phyloP scores from a whole-genome alignment of 2,797 vertebrate species.

The Cossypha niveicapilla region DNA sequence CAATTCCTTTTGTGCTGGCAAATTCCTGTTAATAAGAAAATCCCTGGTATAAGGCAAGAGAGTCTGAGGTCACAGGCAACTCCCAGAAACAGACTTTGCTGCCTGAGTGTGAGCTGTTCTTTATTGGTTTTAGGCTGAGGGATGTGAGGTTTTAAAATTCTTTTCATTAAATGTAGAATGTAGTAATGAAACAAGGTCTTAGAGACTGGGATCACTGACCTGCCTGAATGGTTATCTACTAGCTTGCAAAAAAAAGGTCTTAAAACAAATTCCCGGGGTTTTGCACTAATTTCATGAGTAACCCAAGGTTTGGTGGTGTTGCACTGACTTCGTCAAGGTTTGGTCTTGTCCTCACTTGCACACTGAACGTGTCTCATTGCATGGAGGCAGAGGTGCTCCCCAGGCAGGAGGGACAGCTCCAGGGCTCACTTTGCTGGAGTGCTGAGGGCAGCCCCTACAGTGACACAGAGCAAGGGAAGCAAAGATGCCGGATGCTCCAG shows the following conservation, averaged over 20 bases:
- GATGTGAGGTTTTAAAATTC: neutral
- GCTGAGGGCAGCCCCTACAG: neutral
- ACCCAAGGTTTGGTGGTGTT: neutral
- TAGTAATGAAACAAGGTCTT: neutral
- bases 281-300: neutral
- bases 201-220: neutral
- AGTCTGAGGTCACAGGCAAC: neutral
- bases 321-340: neutral
- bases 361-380: fast-evolving
- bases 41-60: neutral
- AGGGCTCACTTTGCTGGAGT: fast-evolving
- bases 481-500: neutral
- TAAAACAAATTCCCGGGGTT: neutral
- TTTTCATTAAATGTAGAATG: neutral
- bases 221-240: neutral
- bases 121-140: neutral
- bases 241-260: neutral
- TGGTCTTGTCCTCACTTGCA: neutral
- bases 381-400: neutral
- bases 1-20: conserved; percentile 7
- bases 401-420: neutral
- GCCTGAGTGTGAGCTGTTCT: neutral
- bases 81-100: neutral
- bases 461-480: neutral
- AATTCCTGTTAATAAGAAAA: conserved; percentile 5